Percentiles rank a stretch among this genome's conserved stretches.
Evolutionary conservation across 92 coral and sea anemone genomes (phyloP).

Genomic region (Metridium senile): DNA sequence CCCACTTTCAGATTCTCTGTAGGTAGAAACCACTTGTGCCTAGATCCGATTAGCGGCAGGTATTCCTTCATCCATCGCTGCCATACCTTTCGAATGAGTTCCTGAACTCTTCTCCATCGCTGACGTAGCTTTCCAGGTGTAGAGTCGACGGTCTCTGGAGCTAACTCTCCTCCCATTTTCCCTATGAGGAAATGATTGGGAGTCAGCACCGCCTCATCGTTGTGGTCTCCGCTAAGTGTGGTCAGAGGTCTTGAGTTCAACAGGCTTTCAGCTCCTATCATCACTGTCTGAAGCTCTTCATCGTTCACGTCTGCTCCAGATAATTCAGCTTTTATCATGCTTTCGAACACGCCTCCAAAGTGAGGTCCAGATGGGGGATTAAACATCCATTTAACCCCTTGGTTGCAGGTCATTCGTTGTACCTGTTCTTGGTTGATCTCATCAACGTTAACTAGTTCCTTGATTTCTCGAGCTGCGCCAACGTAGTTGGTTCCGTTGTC

Average conservation of each 20-base stretch:
- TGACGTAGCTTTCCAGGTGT: slow-evolving; percentile 38
- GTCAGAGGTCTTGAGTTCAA: slow-evolving; percentile 46
- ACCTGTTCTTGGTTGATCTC: too few species aligned
- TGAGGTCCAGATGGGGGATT: too few species aligned
- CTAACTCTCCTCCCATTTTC: slow-evolving; percentile 65
- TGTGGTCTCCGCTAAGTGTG: slow-evolving; percentile 50
- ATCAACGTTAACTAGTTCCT: too few species aligned
- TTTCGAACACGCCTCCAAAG: too few species aligned
- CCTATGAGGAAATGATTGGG: slow-evolving; percentile 63
- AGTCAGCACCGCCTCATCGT: slow-evolving; percentile 56
- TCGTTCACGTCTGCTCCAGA: slow-evolving; percentile 25
- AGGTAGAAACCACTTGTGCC: slow-evolving; percentile 67
- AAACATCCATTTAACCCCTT: too few species aligned
- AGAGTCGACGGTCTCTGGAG: slow-evolving; percentile 63
- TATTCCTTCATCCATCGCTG: slow-evolving; percentile 64
- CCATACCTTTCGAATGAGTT: slow-evolving; percentile 63
- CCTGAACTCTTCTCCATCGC: slow-evolving; percentile 57
- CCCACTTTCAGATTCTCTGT: too few species aligned
- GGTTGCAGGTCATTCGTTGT: too few species aligned
- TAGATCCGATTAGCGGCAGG: slow-evolving; percentile 45
- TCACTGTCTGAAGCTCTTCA: slow-evolving; percentile 18
- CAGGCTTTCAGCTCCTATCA: slow-evolving; percentile 8
- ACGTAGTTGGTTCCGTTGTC: too few species aligned
- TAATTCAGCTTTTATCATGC: slow-evolving; percentile 21
- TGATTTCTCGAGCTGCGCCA: too few species aligned